These are phyloP conservation scores for Thripadectes ignobilis DNA, from an alignment of 2,797 vertebrate genomes.

Conservation along the genomic window DNA sequence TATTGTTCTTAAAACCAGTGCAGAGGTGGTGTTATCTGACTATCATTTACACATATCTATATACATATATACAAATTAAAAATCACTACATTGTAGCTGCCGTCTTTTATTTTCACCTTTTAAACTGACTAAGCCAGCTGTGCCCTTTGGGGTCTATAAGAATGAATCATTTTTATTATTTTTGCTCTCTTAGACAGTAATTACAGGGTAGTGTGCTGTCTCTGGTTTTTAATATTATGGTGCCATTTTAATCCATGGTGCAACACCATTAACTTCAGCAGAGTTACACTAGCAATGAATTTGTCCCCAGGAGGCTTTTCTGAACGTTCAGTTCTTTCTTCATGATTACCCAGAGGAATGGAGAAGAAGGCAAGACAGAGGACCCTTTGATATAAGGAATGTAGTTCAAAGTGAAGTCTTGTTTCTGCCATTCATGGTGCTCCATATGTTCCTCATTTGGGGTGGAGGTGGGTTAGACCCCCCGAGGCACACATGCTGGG, in stretches of 20 bases:
- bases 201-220: conserved; percentile 41
- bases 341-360: conserved; percentile 38
- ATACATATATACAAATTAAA: conserved; percentile 7
- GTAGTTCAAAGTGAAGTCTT: conserved; percentile 11
- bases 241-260: conserved; percentile 53
- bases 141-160: conserved; percentile 53
- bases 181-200: conserved; percentile 61
- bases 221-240: conserved; percentile 65
- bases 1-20: conserved; percentile 24
- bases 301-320: conserved; percentile 58
- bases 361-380: conserved; percentile 54
- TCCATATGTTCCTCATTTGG: conserved; percentile 64
- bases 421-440: conserved; percentile 33
- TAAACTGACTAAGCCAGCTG: conserved; percentile 35
- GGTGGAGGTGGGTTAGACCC: conserved; percentile 29
- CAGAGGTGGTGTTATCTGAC: conserved; percentile 17
- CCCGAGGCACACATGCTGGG: neutral
- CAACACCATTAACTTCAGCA: conserved; percentile 53
- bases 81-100: neutral
- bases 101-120: conserved; percentile 56
- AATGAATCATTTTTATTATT: conserved; percentile 64
- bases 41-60: neutral
- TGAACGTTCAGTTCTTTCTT: conserved; percentile 27
- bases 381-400: conserved; percentile 47
- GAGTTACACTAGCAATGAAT: conserved; percentile 47